Evolutionary conservation across 2,113 vertebrate genomes (phyloP), one percentile per base, ranked within the genome.

Genomic region (Phyllopteryx taeniolatus): DNA sequence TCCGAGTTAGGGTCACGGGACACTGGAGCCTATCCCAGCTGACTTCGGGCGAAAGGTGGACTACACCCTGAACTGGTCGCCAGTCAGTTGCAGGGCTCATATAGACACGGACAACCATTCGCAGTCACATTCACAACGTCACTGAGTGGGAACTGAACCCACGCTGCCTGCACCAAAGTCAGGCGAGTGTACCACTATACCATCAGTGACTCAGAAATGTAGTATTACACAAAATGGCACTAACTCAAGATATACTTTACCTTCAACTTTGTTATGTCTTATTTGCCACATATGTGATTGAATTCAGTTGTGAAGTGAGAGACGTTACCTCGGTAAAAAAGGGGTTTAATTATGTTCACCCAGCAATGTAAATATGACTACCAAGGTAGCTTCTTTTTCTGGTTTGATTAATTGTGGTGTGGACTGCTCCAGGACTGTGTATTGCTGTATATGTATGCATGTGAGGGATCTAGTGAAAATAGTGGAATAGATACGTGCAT

Each of bases 171-270:
- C 27, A 27, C 27, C 27, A 27, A 27, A 27, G 27, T 27, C 27
- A 27, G 27, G 27, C 27, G 27, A 27, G 27, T 27, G 27, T 27
- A 27, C 27, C 27, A 27, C 27, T 27, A 27, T 1, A 27, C 27
- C 27, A 27, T 27, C 27, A 27, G 27, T 27, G 27, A 27, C 27
- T 60, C 54, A 61, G 75, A 81, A 71, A 14, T 85, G 77, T 81
- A 22, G 68, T 80, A 78, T 82, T 63, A 81, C 79, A 65, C 71
- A 80, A 67, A 79, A 35, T 2, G 1, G 57, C 27, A 60, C 14
- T 60, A 15, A 60, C 27, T 60, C 27, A 57, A 57, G 57, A 60
- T 60, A 14, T 14, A 27, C n/a, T 10, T 27, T 31, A 57, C 56
- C n/a, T 12, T 27, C 57, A 59, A 59, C 27, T 22, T n/a, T 56